Base-by-base conservation (phyloP, 2,113 vertebrate species). In the Beaufortia kweichowensis region DNA sequence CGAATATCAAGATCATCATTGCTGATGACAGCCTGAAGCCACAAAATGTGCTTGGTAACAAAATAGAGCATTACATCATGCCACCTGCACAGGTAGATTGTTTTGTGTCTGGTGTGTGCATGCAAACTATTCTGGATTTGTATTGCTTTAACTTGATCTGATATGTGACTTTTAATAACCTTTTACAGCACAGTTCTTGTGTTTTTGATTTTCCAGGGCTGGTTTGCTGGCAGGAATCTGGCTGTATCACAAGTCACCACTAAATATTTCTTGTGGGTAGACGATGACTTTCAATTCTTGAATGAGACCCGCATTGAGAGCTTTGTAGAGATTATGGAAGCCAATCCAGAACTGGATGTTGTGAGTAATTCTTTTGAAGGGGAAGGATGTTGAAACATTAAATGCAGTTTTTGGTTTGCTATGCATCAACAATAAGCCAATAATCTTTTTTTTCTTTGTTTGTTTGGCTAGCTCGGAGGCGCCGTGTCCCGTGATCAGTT, bases 261-360 rank as follows among this genome's bases (percentile, higher is more conserved):
- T 28, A 94, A 93, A 31, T 94, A 94, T 3, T 85, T 93, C 26
- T 85, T 93, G 39, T 93, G 93, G 93, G 90, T 94, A 41, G 92
- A 94, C 0, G 92, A 94, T 24, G 93, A 94, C 79, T 94, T 91
- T 59, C 0, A 87, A 19, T 94, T 94, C 66, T 88, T 69, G 0
- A n/a, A 75, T 3, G 21, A 85, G 12, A 93, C 92, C 7, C 91
- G 89, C 61, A 87, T 94, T 1, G 92, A 94, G 84, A 81, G 84
- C 17, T 75, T 94, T 66, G 87, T 93, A 56, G 88, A 92, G 21
- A 86, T 94, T 31, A 82, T 94, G 82, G 91, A 94, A 77, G 87
- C 84, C 0, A 76, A 33, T 29, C 86, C 88, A 0, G 88, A 93
- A 8, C 78, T 94, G 57, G 92, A 94, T 4, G 48, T 94, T 89